Conservation (phyloP, 2,113 vertebrate genomes). For the Halichoerus grypus region DNA sequence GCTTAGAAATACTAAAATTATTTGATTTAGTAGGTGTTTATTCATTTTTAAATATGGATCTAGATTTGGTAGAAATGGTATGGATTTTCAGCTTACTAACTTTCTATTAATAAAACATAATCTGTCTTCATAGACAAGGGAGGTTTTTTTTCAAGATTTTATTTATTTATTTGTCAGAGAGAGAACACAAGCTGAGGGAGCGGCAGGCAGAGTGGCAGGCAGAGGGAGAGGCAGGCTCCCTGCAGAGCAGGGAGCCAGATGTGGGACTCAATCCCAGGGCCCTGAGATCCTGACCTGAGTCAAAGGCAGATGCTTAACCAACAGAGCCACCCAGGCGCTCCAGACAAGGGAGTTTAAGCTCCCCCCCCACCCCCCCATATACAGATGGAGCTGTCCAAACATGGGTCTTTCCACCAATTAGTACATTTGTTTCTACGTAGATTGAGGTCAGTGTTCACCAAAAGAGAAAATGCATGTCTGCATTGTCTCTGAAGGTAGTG, state of each 20-base stretch:
- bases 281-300: too few species aligned
- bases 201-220: too few species aligned
- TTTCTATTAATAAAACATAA: not conserved
- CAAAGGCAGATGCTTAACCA: too few species aligned
- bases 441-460: not conserved
- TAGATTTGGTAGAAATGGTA: not conserved
- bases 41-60: not conserved
- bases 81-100: not conserved
- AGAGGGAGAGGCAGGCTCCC: too few species aligned
- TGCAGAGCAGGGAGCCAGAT: too few species aligned
- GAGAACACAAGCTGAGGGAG: too few species aligned
- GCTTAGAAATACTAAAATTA: slow-evolving; percentile 34
- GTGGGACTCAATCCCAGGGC: too few species aligned
- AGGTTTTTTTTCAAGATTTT: not conserved
- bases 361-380: fast-evolving
- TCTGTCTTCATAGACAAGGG: not conserved
- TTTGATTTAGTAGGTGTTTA: slow-evolving; percentile 15
- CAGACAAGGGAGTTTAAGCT: not conserved
- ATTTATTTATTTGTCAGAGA: too few species aligned
- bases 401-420: not conserved
- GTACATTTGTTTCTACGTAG: not conserved
- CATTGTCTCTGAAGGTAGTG: not conserved
- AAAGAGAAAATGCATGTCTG: not conserved
- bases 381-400: not conserved
- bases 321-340: not conserved